Evolutionary conservation across 1,140 invertebrate species (phyloP).

Genomic region (Carposina sasakii): DNA sequence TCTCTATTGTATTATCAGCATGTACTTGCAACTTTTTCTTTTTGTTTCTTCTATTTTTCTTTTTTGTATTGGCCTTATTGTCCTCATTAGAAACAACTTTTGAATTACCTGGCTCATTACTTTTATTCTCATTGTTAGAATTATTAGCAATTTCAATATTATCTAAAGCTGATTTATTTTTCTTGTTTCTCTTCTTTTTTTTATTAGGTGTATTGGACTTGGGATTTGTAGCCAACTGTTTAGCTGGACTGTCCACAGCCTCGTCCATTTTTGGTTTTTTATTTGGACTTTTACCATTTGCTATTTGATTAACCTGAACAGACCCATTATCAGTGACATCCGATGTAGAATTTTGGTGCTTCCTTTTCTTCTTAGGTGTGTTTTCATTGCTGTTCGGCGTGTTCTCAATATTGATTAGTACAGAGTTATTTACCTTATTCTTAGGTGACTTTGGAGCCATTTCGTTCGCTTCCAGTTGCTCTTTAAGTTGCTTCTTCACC

Average conservation of each 20-base stretch:
- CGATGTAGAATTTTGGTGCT: not conserved
- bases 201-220: too few relatives aligned
- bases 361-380: conserved; percentile 4
- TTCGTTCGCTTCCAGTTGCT: conserved; percentile 38
- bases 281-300: too few relatives aligned
- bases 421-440: conserved; percentile 2
- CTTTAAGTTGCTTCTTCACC: conserved; percentile 57
- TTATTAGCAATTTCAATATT: not conserved
- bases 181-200: too few relatives aligned
- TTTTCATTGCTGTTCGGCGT: not conserved
- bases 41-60: not conserved
- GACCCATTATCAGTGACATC: too few relatives aligned
- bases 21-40: conserved; percentile 1
- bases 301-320: too few relatives aligned
- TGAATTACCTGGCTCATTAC: not conserved
- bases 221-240: too few relatives aligned
- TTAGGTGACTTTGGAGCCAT: not conserved
- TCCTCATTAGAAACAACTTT: not conserved
- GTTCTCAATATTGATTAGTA: not conserved
- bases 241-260: too few relatives aligned
- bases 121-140: not conserved
- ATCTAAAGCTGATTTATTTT: too few relatives aligned
- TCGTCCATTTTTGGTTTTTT: too few relatives aligned
- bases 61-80: not conserved
- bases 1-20: conserved; percentile 23